Percentiles rank a stretch among this genome's conserved stretches.
These are phyloP conservation scores for Myotis findleyi DNA, from an alignment of 2,797 vertebrate species.

Conservation along the genomic window DNA sequence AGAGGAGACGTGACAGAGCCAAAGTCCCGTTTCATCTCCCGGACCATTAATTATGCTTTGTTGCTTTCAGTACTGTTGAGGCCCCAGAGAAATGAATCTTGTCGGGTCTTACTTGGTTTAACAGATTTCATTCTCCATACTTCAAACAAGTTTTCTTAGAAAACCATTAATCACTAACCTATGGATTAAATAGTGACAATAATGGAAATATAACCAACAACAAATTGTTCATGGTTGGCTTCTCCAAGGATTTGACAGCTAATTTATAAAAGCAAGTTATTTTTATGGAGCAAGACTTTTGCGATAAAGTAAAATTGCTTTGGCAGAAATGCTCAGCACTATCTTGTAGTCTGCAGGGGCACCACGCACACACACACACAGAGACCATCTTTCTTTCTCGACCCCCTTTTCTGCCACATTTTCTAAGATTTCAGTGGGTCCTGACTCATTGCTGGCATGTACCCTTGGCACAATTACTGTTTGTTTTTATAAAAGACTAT, in stretches of 20 bases:
- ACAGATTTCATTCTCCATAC: constrained; percentile 72
- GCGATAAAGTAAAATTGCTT: constrained; percentile 65
- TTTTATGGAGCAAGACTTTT: constrained; percentile 72
- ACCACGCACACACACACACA: neutral
- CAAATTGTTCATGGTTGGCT: constrained; percentile 84
- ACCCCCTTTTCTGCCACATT: neutral
- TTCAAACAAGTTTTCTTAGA: constrained; percentile 79
- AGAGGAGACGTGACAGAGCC: constrained; percentile 61
- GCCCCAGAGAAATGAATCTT: constrained; percentile 70
- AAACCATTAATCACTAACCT: constrained; percentile 80
- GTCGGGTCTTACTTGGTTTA: constrained; percentile 60
- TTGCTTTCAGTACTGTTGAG: constrained; percentile 55
- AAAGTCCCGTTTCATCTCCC: constrained; percentile 68
- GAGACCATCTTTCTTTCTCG: neutral
- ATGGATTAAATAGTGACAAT: constrained; percentile 80
- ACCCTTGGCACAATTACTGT: constrained; percentile 6
- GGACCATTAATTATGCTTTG: constrained; percentile 76
- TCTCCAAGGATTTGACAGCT: constrained; percentile 81
- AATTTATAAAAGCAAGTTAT: constrained; percentile 82
- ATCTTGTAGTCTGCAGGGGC: neutral
- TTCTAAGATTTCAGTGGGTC: constrained; percentile 34
- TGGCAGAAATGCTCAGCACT: constrained; percentile 19
- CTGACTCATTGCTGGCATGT: neutral
- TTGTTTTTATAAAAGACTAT: neutral
- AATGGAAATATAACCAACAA: constrained; percentile 81